Evolutionary conservation across 2,797 vertebrate genomes (phyloP), one percentile per base, ranked within the genome.

Genomic region (Orestias chungarensis): DNA sequence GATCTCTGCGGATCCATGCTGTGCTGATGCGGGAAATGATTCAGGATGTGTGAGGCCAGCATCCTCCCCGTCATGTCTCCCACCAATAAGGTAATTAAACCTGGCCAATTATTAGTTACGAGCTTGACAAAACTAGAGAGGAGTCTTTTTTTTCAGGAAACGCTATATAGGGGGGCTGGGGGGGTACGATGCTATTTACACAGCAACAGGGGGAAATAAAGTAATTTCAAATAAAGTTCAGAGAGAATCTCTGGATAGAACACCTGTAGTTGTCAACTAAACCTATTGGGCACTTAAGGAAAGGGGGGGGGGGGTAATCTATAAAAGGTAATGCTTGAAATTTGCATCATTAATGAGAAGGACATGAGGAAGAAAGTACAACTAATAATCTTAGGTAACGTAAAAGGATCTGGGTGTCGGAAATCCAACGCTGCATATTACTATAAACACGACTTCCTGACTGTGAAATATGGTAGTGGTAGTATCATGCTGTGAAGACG

Each of bases 1-100:
- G 20, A n/a, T 79, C 84, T 86, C 74, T 85, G 74, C 64, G 80
- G 82, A 80, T 79, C 82, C 88, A 84, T 25, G 64, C 88, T 82
- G 88, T 35, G 86, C 65, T 76, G 75, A 88, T 86, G 80, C 42
- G 76, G 84, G 87, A 87, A 90, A 80, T 85, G 85, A 89, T 82
- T 86, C 82, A 74, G 79, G 66, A 80, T 84, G 85, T 85, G 73
- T 87, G 82, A 71, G 81, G 87, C 76, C 82, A 49, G 77, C 82
- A 70, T 87, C 82, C 46, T 59, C 70, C 47, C 61, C 1, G 15
- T 73, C 49, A 50, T 46, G 71, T 80, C 71, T 79, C 81, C 77
- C 71, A 81, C 75, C 66, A n/a, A 76, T 64, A 52, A 72, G 66
- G 68, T 73, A 74, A 71, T 87, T 88, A 88, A 89, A 89, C 75